Evolutionary conservation across 92 coral and sea anemone genomes (phyloP).

Genomic region (Zoanthus solanderi): DNA sequence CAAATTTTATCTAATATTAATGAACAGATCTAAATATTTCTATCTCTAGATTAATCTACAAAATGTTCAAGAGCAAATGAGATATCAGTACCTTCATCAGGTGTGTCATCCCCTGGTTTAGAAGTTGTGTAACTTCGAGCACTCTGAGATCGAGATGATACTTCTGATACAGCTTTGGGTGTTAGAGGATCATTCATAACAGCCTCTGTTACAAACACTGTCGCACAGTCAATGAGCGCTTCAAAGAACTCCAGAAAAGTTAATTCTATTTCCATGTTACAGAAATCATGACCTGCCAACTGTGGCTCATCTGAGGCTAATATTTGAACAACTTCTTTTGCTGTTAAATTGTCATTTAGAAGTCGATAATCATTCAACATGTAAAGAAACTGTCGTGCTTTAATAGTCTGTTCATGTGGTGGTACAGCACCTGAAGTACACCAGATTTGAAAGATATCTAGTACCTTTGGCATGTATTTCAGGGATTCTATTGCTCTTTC

Average conservation of each 20-base stretch:
- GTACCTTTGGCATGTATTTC: slow-evolving; percentile 74
- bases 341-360: slow-evolving; percentile 74
- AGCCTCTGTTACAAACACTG: slow-evolving; percentile 86
- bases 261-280: slow-evolving; percentile 90
- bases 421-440: slow-evolving; percentile 61
- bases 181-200: slow-evolving; percentile 79
- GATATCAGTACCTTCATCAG: slow-evolving; percentile 76
- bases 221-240: slow-evolving; percentile 88
- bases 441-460: slow-evolving; percentile 75
- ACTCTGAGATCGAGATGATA: slow-evolving; percentile 87
- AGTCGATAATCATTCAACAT: slow-evolving; percentile 86
- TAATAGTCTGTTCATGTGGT: slow-evolving; percentile 84
- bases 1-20: too few species aligned
- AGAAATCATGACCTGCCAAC: slow-evolving; percentile 86
- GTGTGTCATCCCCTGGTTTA: slow-evolving; percentile 80
- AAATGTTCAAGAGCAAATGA: neutral
- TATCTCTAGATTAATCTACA: neutral
- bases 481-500: slow-evolving; percentile 75
- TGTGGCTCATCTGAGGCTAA: slow-evolving; percentile 84
- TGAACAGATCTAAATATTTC: too few species aligned
- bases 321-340: slow-evolving; percentile 83
- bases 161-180: slow-evolving; percentile 76
- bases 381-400: slow-evolving; percentile 85
- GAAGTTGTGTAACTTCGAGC: slow-evolving; percentile 87
- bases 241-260: slow-evolving; percentile 96